Base-by-base conservation (phyloP, 35 echinoderm and acorn worm species). In the Diadema setosum region DNA sequence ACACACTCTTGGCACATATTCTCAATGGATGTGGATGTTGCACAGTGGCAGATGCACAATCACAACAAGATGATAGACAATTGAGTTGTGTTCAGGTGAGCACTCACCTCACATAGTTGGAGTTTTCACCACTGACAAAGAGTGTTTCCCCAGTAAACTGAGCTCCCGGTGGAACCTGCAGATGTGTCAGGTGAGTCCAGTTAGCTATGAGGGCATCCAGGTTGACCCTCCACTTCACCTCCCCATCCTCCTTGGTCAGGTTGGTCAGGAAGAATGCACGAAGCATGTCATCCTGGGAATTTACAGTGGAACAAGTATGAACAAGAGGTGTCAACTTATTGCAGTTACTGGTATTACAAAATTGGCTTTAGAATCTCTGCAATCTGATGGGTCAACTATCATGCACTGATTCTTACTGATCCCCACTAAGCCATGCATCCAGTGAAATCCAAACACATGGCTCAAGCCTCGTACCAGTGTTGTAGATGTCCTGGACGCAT, bases 261-360 rank as follows among this genome's bases (percentile, higher is more conserved):
- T 97, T 97, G 48, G 91, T 97, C n/a, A 94, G 46, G 12, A 97
- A 86, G 29, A 97, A 97, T 11, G 91, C 73, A 33, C 91, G 56
- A 5, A 93, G 21, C 76, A 80, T 55, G 26, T 46, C 21, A 80
- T 97, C 67, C 95, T 94, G 48, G 20, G 39, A 63, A 57, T n/a
- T n/a, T n/a, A 31, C 4, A 42, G 81, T 43, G 45, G 41, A 65
- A 36, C 24, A 41, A 67, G 42, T 14, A 8, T 18, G 2, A 48
- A 55, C 17, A 45, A 33, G 46, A 6, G 5, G 24, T 6, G 33
- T 69, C 44, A 12, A 26, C 70, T 75, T 23, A 32, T 3, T 17
- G 34, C 35, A 33, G 18, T 18, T 31, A 2, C 18, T 75, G 34
- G 17, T 18, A 1, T 0, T 2, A 67, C n/a, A n/a, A n/a, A n/a